Evolutionary conservation across 2,888 invertebrate genomes (phyloP), one percentile per base, ranked within the genome.

Genomic region (Drosophila rubida): DNA sequence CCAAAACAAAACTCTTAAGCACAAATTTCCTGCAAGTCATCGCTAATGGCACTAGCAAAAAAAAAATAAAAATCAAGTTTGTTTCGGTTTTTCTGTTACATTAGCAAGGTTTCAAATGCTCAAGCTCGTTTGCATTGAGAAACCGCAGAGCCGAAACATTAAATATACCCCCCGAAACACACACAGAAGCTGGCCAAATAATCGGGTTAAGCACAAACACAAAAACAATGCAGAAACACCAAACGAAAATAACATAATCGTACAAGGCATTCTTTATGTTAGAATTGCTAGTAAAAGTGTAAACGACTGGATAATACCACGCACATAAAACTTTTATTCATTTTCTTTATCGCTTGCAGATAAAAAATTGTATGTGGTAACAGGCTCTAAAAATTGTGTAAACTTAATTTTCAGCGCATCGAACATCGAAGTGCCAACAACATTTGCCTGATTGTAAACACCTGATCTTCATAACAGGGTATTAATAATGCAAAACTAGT

Each of bases 121-220:
- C 19, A 49, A 69, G 78, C 75, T 75, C 54, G 80, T 76, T 79
- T 79, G 76, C 80, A 79, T 79, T 76, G 76, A 70, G 71, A 66
- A 79, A 75, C 57, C 57, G 41, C 54, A 55, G 27, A 49, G 45
- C 51, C 14, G 6, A 30, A 30, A 25, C 49, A 46, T 57, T 58
- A 74, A 25, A 14, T 19, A 30, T 37, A 53, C 53, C 32, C 42
- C 50, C 57, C 32, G n/a, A 32, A 57, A 41, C 32, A 19, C 50
- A 41, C 35, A 64, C 75, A 75, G 75, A 60, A 75, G 71, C 66
- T 66, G 58, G 55, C 76, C 62, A 57, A 62, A 55, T 63, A 78
- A 75, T 68, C 75, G 45, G 44, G 57, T 46, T 75, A 69, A 78
- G 35, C 53, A 25, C 51, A 53, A 35, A 11, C 49, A 35, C 32